phyloP scores from a whole-genome alignment of 2,797 vertebrate species.

The Molothrus aeneus region DNA sequence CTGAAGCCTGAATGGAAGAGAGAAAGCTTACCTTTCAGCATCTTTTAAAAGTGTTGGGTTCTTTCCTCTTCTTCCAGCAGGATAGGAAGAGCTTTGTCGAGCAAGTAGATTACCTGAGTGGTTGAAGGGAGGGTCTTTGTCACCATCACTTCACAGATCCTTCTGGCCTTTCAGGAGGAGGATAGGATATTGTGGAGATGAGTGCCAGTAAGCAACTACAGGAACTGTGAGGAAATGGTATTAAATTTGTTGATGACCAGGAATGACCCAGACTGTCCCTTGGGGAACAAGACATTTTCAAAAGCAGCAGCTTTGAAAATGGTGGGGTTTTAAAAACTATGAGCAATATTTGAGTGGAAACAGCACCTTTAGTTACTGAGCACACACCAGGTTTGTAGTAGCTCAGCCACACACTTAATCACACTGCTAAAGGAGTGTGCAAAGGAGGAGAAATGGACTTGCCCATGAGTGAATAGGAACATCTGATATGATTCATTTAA shows the following conservation, averaged over 20 bases:
- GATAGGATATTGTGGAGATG: not conserved
- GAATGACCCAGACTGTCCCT: not conserved
- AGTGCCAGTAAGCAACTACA: not conserved
- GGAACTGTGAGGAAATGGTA: not conserved
- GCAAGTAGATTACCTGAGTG: not conserved
- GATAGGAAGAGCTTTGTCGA: not conserved
- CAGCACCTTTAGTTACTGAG: not conserved
- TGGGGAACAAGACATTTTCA: not conserved
- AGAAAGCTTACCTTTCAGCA: not conserved
- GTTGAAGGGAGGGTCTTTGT: not conserved
- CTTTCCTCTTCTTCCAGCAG: not conserved
- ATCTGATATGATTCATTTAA: not conserved
- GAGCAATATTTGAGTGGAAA: not conserved
- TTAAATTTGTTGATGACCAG: not conserved
- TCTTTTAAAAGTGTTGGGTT: not conserved
- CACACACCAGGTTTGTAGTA: not conserved
- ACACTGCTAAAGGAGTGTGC: not conserved
- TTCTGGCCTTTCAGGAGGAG: not conserved
- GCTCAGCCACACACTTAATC: not conserved
- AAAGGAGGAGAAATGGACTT: not conserved
- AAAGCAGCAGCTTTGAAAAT: not conserved
- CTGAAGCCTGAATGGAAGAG: not conserved
- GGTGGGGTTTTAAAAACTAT: not conserved
- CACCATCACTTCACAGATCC: not conserved
- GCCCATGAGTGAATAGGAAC: not conserved